Conservation (phyloP, 2,888 invertebrate genomes). For the Gymnoscelis rufifasciata region DNA sequence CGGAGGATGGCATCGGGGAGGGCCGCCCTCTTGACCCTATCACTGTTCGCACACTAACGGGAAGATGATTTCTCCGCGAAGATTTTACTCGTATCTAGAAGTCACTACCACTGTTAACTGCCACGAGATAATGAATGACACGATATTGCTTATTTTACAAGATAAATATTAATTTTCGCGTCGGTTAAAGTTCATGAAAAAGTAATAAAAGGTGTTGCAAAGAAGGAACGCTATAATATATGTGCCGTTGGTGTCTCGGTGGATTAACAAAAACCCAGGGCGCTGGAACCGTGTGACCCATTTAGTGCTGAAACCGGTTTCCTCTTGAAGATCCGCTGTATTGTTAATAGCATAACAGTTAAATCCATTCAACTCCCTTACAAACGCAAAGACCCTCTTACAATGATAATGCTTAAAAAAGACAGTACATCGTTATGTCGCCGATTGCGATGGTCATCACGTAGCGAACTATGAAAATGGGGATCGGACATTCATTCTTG, state of each 20-base stretch:
- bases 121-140: constrained; percentile 45
- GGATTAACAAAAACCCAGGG: constrained; percentile 63
- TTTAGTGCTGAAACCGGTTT: constrained; percentile 76
- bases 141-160: constrained; percentile 28
- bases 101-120: constrained; percentile 23
- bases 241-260: constrained; percentile 46
- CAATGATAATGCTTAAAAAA: constrained; percentile 70
- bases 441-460: constrained; percentile 56
- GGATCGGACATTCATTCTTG: constrained; percentile 68
- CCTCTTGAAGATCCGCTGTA: constrained; percentile 68
- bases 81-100: constrained; percentile 16
- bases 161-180: background rate
- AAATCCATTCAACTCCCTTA: constrained; percentile 70
- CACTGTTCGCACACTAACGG: constrained; percentile 70
- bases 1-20: constrained; percentile 61
- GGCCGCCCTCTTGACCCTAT: constrained; percentile 74
- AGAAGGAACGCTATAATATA: constrained; percentile 24
- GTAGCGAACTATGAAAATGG: constrained; percentile 60
- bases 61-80: constrained; percentile 61
- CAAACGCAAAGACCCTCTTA: constrained; percentile 66
- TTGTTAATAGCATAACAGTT: constrained; percentile 72
- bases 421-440: constrained; percentile 66
- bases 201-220: constrained; percentile 9
- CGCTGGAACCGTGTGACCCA: constrained; percentile 77
- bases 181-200: constrained; percentile 7